Evolutionary conservation across 2,113 vertebrate species (phyloP).

Genomic region (Python bivittatus): DNA sequence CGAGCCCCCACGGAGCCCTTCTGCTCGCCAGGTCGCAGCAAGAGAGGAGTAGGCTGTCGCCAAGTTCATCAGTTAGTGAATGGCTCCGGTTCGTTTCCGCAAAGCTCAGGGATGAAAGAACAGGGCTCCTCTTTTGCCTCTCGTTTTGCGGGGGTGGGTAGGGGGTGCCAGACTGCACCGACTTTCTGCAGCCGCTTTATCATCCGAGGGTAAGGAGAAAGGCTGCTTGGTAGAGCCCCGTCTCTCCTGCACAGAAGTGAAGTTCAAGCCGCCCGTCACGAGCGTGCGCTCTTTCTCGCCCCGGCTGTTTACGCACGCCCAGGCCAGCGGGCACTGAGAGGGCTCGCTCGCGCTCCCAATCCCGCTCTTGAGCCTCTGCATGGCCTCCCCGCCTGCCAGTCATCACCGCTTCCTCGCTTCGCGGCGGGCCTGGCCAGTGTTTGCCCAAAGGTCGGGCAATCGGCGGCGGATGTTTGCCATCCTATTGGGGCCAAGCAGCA

Average conservation of each 20-base stretch:
- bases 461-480: background rate
- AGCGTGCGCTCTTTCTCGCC: background rate
- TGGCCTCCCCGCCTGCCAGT: background rate
- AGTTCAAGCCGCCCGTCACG: fast-evolving
- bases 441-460: background rate
- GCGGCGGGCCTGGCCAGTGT: background rate
- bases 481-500: background rate
- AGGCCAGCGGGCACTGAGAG: background rate
- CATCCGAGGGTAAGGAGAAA: background rate
- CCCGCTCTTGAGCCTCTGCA: background rate
- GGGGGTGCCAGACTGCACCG: background rate
- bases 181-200: background rate
- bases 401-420: background rate
- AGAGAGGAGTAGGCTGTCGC: background rate
- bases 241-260: background rate
- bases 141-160: background rate
- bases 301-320: background rate
- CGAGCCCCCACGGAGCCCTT: background rate
- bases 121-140: background rate
- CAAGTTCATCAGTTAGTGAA: background rate
- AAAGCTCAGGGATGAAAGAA: background rate
- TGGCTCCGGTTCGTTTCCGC: background rate
- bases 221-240: background rate
- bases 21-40: background rate
- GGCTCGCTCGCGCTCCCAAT: background rate